Evolutionary conservation across 2,888 invertebrate species (phyloP).

Genomic region (Cephus spinipes): DNA sequence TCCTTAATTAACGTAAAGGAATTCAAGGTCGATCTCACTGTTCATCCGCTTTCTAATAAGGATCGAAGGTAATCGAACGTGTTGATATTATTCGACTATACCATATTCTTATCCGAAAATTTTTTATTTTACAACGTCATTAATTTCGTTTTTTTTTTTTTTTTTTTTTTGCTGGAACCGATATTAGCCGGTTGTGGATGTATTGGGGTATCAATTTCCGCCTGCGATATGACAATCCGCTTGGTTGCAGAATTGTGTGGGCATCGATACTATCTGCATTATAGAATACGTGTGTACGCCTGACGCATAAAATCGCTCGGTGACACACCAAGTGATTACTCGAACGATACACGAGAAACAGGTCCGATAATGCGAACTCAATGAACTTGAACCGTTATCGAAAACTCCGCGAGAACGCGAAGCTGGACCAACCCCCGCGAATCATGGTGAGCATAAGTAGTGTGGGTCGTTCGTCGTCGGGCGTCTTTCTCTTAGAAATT

Average conservation of each 20-base stretch:
- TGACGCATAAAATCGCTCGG: constrained; percentile 18
- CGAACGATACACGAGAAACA: constrained; percentile 15
- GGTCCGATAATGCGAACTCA: constrained; percentile 12
- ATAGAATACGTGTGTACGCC: constrained; percentile 17
- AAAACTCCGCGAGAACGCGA: neutral
- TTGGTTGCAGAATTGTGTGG: constrained; percentile 15
- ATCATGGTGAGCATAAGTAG: neutral
- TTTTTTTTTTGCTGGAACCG: neutral
- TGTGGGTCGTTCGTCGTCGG: neutral
- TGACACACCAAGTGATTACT: constrained; percentile 7
- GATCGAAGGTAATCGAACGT: neutral
- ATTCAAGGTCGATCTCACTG: neutral
- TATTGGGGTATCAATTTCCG: constrained; percentile 12
- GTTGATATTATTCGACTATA: neutral
- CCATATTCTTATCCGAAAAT: neutral
- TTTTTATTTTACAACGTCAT: neutral
- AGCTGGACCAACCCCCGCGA: neutral
- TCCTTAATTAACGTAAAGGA: neutral
- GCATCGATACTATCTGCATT: constrained; percentile 22
- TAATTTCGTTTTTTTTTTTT: neutral
- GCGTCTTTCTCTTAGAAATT: neutral
- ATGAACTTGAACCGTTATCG: constrained; percentile 3
- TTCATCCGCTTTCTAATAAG: neutral
- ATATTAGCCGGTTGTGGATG: neutral
- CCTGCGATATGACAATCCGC: constrained; percentile 19